A percentile compares a stretch with the other conserved stretches of the same genome.
phyloP scores from a whole-genome alignment of 2,888 invertebrate genomes.

The Steromphala cineraria region DNA sequence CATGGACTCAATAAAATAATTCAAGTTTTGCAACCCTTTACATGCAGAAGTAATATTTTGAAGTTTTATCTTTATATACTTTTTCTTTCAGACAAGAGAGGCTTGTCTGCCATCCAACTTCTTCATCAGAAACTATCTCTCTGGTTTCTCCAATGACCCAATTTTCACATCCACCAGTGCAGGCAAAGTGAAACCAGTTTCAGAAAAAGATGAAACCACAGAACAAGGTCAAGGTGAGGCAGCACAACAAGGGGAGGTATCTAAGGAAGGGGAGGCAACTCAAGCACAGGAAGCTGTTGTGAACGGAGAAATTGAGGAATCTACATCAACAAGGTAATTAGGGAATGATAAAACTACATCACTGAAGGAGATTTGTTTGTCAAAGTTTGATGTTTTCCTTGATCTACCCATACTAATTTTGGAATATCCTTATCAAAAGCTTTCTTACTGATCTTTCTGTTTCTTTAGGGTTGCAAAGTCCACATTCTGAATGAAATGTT shows the following conservation, averaged over 20 bases:
- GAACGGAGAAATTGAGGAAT: slow-evolving; percentile 32
- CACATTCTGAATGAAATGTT: too few relatives aligned
- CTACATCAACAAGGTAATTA: not conserved
- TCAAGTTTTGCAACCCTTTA: too few relatives aligned
- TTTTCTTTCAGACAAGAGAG: slow-evolving; percentile 71
- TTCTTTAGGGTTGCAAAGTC: too few relatives aligned
- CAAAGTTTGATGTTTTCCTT: too few relatives aligned
- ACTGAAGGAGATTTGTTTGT: slow-evolving; percentile 3
- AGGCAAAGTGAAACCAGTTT: not conserved
- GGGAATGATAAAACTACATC: too few relatives aligned
- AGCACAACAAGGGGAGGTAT: not conserved
- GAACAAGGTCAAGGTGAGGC: not conserved
- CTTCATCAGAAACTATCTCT: slow-evolving; percentile 90
- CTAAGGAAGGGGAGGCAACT: not conserved
- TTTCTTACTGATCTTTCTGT: too few relatives aligned
- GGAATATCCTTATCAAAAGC: too few relatives aligned
- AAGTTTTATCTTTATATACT: too few relatives aligned
- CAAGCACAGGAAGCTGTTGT: slow-evolving; percentile 24
- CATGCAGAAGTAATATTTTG: too few relatives aligned
- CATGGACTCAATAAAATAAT: too few relatives aligned
- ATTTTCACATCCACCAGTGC: slow-evolving; percentile 77
- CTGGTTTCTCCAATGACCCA: slow-evolving; percentile 91
- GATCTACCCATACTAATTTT: too few relatives aligned
- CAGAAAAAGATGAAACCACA: slow-evolving; percentile 13
- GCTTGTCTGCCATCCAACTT: slow-evolving; percentile 89